Percentiles rank a stretch among this genome's conserved stretches.
Conservation (phyloP, 2,113 vertebrate genomes). For the Tapirus terrestris region DNA sequence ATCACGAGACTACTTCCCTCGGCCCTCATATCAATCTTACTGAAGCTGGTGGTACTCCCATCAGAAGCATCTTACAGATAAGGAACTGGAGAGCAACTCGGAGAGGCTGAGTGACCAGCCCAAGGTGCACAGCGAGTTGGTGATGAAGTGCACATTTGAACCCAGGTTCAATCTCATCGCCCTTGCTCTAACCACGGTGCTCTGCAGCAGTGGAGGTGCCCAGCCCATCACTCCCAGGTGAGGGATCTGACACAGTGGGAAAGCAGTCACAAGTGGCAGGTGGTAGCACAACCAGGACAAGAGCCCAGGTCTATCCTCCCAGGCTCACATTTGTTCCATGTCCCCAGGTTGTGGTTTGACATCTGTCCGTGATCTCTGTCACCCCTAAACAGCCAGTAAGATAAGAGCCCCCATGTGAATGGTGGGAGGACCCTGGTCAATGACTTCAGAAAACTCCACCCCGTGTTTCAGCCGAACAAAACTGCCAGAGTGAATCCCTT, state of each 20-base stretch:
- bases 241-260: fast-evolving
- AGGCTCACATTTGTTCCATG: background rate
- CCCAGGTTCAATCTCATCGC: background rate
- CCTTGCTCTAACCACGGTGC: background rate
- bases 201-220: background rate
- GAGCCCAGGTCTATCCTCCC: background rate
- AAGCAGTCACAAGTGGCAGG: background rate
- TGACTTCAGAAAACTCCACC: background rate
- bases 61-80: background rate
- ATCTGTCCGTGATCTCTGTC: background rate
- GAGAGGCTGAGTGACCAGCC: background rate
- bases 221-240: background rate
- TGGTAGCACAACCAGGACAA: background rate
- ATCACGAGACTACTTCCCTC: fast-evolving
- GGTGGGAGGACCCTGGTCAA: background rate
- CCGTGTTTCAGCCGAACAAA: background rate
- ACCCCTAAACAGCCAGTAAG: background rate
- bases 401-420: fast-evolving
- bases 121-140: background rate
- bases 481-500: background rate
- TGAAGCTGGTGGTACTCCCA: fast-evolving
- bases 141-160: fast-evolving
- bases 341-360: background rate
- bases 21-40: fast-evolving
- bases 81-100: background rate